Percentiles rank a stretch among this genome's conserved stretches.
phyloP scores from a whole-genome alignment of 2,113 vertebrate species.

The Saguinus midas region DNA sequence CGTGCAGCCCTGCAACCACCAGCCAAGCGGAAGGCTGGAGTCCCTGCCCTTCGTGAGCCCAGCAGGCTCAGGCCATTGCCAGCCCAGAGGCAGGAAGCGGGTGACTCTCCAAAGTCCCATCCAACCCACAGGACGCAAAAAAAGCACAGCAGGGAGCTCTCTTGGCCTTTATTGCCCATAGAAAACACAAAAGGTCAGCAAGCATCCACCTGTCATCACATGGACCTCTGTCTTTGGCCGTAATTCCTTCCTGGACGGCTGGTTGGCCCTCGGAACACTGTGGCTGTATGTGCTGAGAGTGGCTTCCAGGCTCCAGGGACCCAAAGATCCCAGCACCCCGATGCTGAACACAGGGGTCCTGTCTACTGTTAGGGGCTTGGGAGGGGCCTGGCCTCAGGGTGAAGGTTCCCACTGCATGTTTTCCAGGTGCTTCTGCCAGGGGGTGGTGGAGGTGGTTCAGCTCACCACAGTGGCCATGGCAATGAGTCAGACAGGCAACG shows the following conservation, averaged over 20 bases:
- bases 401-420: fast-evolving
- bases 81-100: fast-evolving
- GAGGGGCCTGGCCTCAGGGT: background rate
- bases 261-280: background rate
- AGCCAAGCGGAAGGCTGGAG: background rate
- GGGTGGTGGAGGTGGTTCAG: background rate
- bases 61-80: background rate
- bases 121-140: background rate
- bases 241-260: background rate
- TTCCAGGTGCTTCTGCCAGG: background rate
- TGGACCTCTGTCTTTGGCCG: background rate
- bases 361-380: fast-evolving
- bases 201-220: fast-evolving
- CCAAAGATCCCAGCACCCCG: background rate
- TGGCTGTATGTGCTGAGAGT: background rate
- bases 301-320: background rate
- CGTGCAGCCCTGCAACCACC: background rate
- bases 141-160: background rate
- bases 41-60: background rate
- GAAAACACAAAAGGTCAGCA: background rate
- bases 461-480: background rate
- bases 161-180: conserved; percentile 57
- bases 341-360: fast-evolving
- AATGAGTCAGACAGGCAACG: fast-evolving
- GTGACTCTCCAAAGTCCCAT: fast-evolving